Percentiles rank a stretch among this genome's conserved stretches.
phyloP scores from a whole-genome alignment of 2,113 vertebrate species.

The Chaetorhynchus papuensis region DNA sequence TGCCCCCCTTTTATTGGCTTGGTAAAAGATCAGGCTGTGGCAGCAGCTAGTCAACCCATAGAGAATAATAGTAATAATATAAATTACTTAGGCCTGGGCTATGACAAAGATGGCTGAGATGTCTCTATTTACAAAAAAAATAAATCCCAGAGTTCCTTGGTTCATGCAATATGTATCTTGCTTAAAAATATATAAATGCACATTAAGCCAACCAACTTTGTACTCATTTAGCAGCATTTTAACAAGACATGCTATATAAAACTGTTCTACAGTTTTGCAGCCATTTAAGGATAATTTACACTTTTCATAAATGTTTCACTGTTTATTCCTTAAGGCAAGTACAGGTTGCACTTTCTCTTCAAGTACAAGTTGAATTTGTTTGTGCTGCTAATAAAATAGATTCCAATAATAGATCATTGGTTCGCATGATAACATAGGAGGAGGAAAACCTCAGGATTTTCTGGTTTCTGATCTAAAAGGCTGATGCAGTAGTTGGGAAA shows the following conservation, averaged over 20 bases:
- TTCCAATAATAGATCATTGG: not conserved
- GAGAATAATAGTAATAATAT: not conserved
- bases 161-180: not conserved
- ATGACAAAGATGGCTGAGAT: not conserved
- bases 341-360: conserved; percentile 12
- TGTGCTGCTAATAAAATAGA: not conserved
- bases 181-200: not conserved
- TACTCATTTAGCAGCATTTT: not conserved
- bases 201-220: not conserved
- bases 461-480: not conserved
- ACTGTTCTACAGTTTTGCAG: not conserved
- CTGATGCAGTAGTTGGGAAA: not conserved
- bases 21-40: not conserved
- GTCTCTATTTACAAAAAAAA: not conserved
- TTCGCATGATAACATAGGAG: not conserved
- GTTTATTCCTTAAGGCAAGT: not conserved
- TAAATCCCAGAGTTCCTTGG: not conserved
- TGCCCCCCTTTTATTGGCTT: not conserved
- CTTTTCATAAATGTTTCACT: not conserved
- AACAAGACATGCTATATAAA: not conserved
- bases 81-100: not conserved
- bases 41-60: not conserved
- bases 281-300: not conserved
- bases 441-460: conserved; percentile 6
- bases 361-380: not conserved